phyloP scores from a whole-genome alignment of 2,113 vertebrate genomes.

The Sminthopsis crassicaudata region DNA sequence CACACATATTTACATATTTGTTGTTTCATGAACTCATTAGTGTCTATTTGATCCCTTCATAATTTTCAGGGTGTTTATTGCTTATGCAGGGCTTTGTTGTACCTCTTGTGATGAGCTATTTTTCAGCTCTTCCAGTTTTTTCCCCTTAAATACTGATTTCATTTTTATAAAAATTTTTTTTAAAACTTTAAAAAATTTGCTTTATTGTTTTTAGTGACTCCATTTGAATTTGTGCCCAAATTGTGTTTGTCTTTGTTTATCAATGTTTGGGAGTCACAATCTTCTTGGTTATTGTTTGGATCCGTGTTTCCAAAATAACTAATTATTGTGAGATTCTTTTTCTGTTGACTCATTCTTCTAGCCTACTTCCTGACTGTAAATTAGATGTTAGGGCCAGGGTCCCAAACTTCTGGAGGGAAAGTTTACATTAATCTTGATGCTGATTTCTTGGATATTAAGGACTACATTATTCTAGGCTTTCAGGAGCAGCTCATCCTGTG shows the following conservation, averaged over 20 bases:
- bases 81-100: too few species aligned
- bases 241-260: not conserved
- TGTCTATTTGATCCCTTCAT: too few species aligned
- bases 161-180: too few species aligned
- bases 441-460: not conserved
- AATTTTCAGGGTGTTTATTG: too few species aligned
- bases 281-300: not conserved
- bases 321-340: not conserved
- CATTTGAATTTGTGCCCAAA: not conserved
- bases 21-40: not conserved
- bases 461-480: not conserved
- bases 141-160: too few species aligned
- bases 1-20: too few species aligned
- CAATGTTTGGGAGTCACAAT: not conserved
- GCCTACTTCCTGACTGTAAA: not conserved
- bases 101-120: too few species aligned
- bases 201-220: not conserved
- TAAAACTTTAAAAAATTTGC: too few species aligned
- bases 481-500: not conserved
- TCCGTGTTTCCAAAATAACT: not conserved
- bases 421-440: not conserved
- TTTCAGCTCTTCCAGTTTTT: too few species aligned
- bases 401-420: not conserved
- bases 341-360: not conserved
- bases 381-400: not conserved